phyloP scores from a whole-genome alignment of 64 coral and sea anemone genomes.

The Montipora sp. region DNA sequence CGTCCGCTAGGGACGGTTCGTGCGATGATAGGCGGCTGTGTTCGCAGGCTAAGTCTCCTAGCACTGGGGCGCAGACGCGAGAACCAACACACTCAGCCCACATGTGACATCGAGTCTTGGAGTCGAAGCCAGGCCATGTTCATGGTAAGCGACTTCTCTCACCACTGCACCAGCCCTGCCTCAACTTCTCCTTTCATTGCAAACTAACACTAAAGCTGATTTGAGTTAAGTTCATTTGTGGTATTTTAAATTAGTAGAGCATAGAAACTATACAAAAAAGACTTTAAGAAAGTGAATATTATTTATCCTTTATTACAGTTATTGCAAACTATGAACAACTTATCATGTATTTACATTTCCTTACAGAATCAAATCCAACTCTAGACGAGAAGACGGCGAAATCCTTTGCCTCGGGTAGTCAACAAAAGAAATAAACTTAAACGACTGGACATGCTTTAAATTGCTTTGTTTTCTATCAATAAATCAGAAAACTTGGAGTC shows the following conservation, averaged over 20 bases:
- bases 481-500: not conserved
- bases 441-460: not conserved
- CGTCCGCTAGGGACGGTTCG: too few species aligned
- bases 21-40: too few species aligned
- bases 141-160: too few species aligned
- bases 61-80: too few species aligned
- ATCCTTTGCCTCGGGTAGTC: not conserved
- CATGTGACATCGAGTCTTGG: too few species aligned
- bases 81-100: too few species aligned
- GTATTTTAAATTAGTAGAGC: too few species aligned
- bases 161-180: not conserved
- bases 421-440: not conserved
- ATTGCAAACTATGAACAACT: not conserved
- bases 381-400: conserved; percentile 40
- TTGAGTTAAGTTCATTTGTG: too few species aligned
- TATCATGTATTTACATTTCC: not conserved
- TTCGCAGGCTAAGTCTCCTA: too few species aligned
- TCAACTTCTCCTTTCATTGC: not conserved
- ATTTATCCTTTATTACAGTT: not conserved
- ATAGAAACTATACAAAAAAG: too few species aligned
- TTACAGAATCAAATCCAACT: conserved; percentile 28
- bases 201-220: too few species aligned
- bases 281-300: not conserved
- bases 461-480: not conserved
- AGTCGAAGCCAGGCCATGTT: too few species aligned